Base-by-base conservation (phyloP, 2,113 vertebrate genomes). In the Progne subis region DNA sequence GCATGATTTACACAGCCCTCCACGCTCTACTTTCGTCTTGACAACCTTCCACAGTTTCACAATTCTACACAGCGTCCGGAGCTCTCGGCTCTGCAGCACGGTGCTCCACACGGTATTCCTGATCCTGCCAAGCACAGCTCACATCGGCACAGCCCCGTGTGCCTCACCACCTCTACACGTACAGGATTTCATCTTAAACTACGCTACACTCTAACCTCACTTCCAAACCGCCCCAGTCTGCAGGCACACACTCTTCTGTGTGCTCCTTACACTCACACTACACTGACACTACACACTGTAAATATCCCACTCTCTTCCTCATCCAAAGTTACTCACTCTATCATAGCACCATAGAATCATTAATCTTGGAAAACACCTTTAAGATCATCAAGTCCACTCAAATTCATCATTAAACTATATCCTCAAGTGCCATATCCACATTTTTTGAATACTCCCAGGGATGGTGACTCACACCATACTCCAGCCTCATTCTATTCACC, bases 51-150 rank as follows among this genome's bases (percentile, higher is more conserved):
- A 71, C n/a, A 5, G 11, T 2, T 57, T 29, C 67, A 24, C 67
- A 53, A 4, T 2, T 19, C 56, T 6, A 8, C 28, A 3, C 37
- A 20, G 57, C 6, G 0, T 18, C 14, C 29, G 5, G 39, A 63
- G 34, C 34, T 11, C 41, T n/a, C 10, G 0, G 56, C 37, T 5
- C 32, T 9, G 17, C 52, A n/a, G 32, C 39, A 9, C 4, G 0
- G 47, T 12, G 56, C n/a, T 57, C 46, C 5, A 13, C 70, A 37
- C n/a, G 23, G 56, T n/a, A 53, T 9, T 10, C 46, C 53, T 9
- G 47, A 75, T 71, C 18, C 53, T 18, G 76, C 39, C 47, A 5
- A 18, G 41, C 78, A 37, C 34, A 46, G 52, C 49, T 52, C 28
- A 32, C 8, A 20, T 39, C 6, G 4, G 4, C 64, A 13, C 20